Base-by-base conservation (phyloP, 2,888 invertebrate species). In the Syrista parreyssii region DNA sequence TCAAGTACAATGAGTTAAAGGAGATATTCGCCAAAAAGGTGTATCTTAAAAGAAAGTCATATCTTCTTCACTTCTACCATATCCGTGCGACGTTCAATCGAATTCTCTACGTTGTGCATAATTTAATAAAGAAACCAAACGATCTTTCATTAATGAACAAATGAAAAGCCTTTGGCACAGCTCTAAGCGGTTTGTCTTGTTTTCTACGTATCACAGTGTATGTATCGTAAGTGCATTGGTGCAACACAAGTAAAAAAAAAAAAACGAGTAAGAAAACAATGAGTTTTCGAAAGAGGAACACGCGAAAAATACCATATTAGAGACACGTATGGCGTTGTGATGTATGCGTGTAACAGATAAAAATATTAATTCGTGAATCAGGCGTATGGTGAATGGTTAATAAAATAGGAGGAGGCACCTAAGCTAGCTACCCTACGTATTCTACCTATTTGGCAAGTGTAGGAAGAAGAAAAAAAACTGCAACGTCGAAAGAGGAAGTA, bases 381-480 rank as follows among this genome's bases (percentile, higher is more conserved):
- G 30, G 74, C 23, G 31, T 71, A 32, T 31, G 71, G 71, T 32
- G 71, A 71, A 33, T 31, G 71, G 71, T 31, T 32, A 71, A 71
- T 31, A 71, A 33, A 33, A 33, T 31, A 71, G 69, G 32, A 55
- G 71, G 36, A 82, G 80, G 80, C 79, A 82, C 81, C 82, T 80
- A 34, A 77, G 74, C 81, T 82, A 82, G 75, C 79, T 83, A 85
- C 75, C 75, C 80, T 84, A 82, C 83, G 12, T 81, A 79, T 80
- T 82, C 81, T 79, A 82, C 81, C 80, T 84, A 87, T 88, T 86
- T 88, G 88, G 88, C 88, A 88, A 88, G 82, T 84, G 80, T 83
- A 87, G 85, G 86, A 86, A 88, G 4, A 12, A 15, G 15, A 12
- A 36, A 12, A 36, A 11, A 40, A 55, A 9, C 23, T 23, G 55